Base-by-base conservation (phyloP, 2,888 invertebrate species). In the Hypena proboscidalis region DNA sequence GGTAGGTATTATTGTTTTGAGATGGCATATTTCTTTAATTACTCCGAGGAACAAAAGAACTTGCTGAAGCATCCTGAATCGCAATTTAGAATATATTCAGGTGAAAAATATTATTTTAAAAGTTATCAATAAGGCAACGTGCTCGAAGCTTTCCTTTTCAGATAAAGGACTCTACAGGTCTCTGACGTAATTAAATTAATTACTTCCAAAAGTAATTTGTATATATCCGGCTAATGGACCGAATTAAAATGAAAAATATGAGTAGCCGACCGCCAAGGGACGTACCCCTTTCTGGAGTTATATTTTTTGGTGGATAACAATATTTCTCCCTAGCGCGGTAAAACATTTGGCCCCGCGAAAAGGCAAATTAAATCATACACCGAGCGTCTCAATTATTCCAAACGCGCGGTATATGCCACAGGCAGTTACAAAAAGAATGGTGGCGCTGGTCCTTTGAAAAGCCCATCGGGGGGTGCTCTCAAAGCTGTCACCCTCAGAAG, bases 281-380 rank as follows among this genome's bases (percentile, higher is more conserved):
- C 48, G 29, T 43, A 51, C 58, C 64, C 66, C 71, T 64, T 68
- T 62, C 25, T 46, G 39, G 47, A 40, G 39, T 33, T 50, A 42
- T 52, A 64, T 67, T 68, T 70, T 73, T 69, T 55, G 58, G 50
- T 57, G 39, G 57, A 63, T 64, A 57, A 69, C 71, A 75, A 77
- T 74, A 77, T 70, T 69, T 62, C 70, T 60, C 71, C 77, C 72
- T 67, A 62, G 43, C 60, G 60, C 55, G 40, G 45, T 52, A 69
- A 79, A 82, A 80, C 71, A 75, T 76, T 77, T 64, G 68, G 67
- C 69, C 68, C 70, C 70, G 76, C 74, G 77, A 86, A 83, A 80
- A 80, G 59, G 84, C 85, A 88, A 89, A 89, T 89, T 88, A 89
- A 89, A 90, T 88, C 86, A 87, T 87, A 88, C 74, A 83, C 71